Conservation (phyloP, 1,140 invertebrate species). For the Drosophila nannoptera region DNA sequence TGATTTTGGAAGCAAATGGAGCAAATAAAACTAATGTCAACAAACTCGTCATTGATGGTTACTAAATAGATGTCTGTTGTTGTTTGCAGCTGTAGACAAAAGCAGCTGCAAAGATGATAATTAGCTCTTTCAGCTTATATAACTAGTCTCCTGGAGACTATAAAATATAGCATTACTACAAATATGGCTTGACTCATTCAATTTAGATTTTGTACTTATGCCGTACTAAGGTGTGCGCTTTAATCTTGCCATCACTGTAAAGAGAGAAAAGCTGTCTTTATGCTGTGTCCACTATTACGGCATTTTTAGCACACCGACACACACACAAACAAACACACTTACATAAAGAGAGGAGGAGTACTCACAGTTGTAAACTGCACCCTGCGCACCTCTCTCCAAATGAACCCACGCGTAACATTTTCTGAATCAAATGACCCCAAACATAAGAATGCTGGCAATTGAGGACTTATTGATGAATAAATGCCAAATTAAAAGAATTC, state of each 20-base stretch:
- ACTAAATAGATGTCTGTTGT: conserved; percentile 6
- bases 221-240: background rate
- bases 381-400: conserved; percentile 29
- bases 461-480: conserved; percentile 65
- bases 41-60: background rate
- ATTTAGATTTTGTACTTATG: background rate
- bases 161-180: too few relatives aligned
- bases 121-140: too few relatives aligned
- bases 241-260: conserved; percentile 16
- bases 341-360: conserved; percentile 17
- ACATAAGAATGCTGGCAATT: conserved; percentile 50
- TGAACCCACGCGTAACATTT: conserved; percentile 56
- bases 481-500: conserved; percentile 54
- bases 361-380: conserved; percentile 26
- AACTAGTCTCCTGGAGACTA: too few relatives aligned
- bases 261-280: conserved; percentile 36
- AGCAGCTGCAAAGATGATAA: background rate
- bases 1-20: conserved; percentile 2
- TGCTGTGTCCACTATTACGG: conserved; percentile 26
- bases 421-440: conserved; percentile 58
- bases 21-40: background rate
- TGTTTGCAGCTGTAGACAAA: background rate
- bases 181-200: background rate
- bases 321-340: background rate
- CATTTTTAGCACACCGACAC: conserved; percentile 31